phyloP scores from a whole-genome alignment of 2,888 invertebrate species.

The Melieria picta region DNA sequence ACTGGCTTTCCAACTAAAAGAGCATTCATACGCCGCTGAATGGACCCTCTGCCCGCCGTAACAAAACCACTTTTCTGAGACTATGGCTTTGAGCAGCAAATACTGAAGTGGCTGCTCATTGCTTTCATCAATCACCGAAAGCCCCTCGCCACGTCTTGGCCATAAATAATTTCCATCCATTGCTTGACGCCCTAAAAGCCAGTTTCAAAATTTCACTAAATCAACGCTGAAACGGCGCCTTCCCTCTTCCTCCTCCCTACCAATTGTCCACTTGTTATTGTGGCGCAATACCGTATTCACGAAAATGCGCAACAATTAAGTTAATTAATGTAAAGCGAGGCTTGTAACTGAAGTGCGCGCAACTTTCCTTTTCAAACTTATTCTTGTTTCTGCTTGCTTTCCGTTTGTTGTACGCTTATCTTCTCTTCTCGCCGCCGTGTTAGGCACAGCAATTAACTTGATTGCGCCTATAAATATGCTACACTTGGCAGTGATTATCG shows the following conservation, averaged over 20 bases:
- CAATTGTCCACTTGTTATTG: too few relatives aligned
- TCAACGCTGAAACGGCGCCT: too few relatives aligned
- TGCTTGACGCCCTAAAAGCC: too few relatives aligned
- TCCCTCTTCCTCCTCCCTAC: too few relatives aligned
- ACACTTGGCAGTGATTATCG: slow-evolving; percentile 57
- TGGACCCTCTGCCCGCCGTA: too few relatives aligned
- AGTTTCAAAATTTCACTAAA: too few relatives aligned
- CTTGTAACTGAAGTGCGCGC: slow-evolving; percentile 13
- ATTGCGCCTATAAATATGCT: slow-evolving; percentile 60
- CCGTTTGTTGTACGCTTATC: slow-evolving; percentile 22
- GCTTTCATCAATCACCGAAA: too few relatives aligned
- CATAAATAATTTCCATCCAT: neutral
- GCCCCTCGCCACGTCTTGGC: neutral
- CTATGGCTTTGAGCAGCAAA: too few relatives aligned
- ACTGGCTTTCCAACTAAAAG: too few relatives aligned
- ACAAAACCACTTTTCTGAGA: too few relatives aligned
- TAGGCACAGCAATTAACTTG: slow-evolving; percentile 53
- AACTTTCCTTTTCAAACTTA: slow-evolving; percentile 40
- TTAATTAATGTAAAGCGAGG: slow-evolving; percentile 45
- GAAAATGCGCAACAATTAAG: slow-evolving; percentile 49
- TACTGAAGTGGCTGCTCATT: too few relatives aligned
- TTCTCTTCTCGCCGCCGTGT: slow-evolving; percentile 28
- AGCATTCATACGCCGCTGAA: too few relatives aligned
- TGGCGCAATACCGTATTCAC: neutral
- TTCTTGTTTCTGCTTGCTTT: slow-evolving; percentile 34